Conservation (phyloP, 2,888 invertebrate species). For the Lymantria monacha region DNA sequence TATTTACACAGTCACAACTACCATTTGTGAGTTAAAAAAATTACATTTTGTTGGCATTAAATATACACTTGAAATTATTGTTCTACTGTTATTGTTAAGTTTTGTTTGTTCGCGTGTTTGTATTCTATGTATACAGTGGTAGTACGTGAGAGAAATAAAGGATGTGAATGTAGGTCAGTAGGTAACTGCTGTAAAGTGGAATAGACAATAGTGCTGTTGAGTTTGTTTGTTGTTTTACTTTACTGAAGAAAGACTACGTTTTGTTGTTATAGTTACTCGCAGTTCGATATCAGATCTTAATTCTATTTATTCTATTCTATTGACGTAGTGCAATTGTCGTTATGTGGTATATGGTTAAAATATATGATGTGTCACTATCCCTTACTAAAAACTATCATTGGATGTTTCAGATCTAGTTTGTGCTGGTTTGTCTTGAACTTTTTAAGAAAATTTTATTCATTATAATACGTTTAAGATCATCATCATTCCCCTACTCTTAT, state of each 20-base stretch:
- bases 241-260: not conserved
- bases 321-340: no score
- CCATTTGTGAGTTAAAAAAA: conserved; percentile 18
- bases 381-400: no score
- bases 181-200: not conserved
- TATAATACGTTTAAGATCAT: no score
- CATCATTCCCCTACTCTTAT: no score
- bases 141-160: conserved; percentile 6
- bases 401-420: no score
- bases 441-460: no score
- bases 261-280: not conserved
- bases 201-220: not conserved
- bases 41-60: conserved; percentile 24
- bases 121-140: conserved; percentile 10
- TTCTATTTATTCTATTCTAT: no score
- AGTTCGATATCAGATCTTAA: no score
- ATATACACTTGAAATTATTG: conserved; percentile 20
- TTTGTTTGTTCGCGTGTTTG: conserved; percentile 10
- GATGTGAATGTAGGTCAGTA: not conserved
- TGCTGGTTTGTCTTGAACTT: no score
- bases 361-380: no score
- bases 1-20: conserved; percentile 29
- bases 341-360: no score
- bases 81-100: conserved; percentile 18
- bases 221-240: not conserved